Percentiles rank a stretch among this genome's conserved stretches.
These are phyloP conservation scores for Nerophis lumbriciformis DNA, from an alignment of 2,113 vertebrate genomes.

Conservation along the genomic window DNA sequence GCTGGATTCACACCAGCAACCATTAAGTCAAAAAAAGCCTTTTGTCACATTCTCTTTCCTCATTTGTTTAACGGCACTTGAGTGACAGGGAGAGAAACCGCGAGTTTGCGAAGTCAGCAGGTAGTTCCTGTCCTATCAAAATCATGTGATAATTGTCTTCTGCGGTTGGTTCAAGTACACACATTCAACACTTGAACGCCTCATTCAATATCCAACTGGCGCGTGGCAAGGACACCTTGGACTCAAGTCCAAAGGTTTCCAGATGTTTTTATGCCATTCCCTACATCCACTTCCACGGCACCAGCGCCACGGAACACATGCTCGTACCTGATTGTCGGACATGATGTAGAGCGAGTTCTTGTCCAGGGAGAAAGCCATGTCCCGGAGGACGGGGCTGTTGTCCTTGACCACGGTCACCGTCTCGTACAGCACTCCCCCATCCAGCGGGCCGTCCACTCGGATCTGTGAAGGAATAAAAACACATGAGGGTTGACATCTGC, in stretches of 20 bases:
- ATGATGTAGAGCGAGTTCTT: conserved; percentile 85
- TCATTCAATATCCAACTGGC: neutral
- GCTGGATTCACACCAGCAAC: no score
- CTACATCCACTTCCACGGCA: conserved; percentile 6
- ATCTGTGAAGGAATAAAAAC: conserved; percentile 69
- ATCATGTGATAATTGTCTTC: neutral
- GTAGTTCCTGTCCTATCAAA: no score
- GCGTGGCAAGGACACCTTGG: neutral
- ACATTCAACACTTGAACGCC: neutral
- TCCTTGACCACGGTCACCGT: conserved; percentile 84
- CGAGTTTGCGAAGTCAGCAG: no score
- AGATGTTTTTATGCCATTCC: conserved; percentile 2
- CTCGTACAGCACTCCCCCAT: conserved; percentile 85
- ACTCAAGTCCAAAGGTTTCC: conserved; percentile 10
- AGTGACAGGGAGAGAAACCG: no score
- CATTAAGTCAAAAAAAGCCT: no score
- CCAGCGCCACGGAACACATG: conserved; percentile 19
- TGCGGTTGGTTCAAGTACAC: neutral
- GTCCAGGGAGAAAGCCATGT: conserved; percentile 92
- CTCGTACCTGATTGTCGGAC: conserved; percentile 85
- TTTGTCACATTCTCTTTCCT: no score
- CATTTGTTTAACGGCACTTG: no score
- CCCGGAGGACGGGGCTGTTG: conserved; percentile 81
- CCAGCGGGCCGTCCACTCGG: conserved; percentile 81
- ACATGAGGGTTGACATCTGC: neutral